These are phyloP conservation scores for Lampris incognitus DNA, from an alignment of 2,113 vertebrate genomes.

Conservation along the genomic window DNA sequence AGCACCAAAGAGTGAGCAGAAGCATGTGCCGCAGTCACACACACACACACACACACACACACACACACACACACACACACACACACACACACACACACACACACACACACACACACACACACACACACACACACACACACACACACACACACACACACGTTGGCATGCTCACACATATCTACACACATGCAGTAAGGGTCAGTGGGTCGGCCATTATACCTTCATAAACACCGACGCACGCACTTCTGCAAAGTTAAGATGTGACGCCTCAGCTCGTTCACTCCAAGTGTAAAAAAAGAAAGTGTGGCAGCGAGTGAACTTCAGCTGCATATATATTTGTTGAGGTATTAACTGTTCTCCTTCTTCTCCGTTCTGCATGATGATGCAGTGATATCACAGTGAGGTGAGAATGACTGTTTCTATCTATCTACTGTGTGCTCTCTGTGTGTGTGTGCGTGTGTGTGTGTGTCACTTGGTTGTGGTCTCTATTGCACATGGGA, in stretches of 20 bases:
- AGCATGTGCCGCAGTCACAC: constrained; percentile 10
- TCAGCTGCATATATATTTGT: constrained; percentile 15
- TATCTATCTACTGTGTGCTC: not conserved
- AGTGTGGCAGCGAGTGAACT: constrained; percentile 26
- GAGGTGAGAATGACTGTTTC: constrained; percentile 73
- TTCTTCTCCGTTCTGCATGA: constrained; percentile 78
- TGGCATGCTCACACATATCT: not conserved
- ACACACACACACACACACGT: constrained; percentile 6
- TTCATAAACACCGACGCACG: no score
- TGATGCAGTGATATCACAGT: constrained; percentile 82
- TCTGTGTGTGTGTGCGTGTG: constrained; percentile 32
- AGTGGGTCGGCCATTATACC: no score
- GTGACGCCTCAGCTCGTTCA: constrained; percentile 28
- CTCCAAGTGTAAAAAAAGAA: constrained; percentile 42
- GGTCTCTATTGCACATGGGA: constrained; percentile 44
- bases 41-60: not conserved
- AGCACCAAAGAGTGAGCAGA: constrained; percentile 91
- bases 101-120: not conserved
- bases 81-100: not conserved
- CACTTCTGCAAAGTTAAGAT: not conserved
- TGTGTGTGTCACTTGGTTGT: constrained; percentile 46
- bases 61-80: not conserved
- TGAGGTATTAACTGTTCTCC: constrained; percentile 67
- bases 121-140: not conserved
- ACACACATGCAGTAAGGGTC: no score